A percentile compares a stretch with the other conserved stretches of the same genome.
Conservation (phyloP, 2,113 vertebrate genomes). For the Verasper variegatus region DNA sequence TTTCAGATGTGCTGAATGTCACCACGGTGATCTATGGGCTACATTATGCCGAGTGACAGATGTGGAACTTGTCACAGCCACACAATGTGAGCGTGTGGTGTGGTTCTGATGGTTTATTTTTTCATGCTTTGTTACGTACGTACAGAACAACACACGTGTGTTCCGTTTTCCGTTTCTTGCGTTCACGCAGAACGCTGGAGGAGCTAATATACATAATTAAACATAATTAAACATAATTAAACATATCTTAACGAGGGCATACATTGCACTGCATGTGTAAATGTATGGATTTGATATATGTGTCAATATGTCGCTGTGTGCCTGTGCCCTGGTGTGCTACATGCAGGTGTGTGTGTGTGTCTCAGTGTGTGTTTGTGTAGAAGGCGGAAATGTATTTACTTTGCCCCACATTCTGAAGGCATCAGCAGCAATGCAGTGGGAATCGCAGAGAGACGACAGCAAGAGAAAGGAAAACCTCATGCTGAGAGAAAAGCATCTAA, state of each 20-base stretch:
- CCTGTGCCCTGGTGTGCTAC: neutral
- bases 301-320: neutral
- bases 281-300: slow-evolving; percentile 9
- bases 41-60: slow-evolving; percentile 67
- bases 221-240: slow-evolving; percentile 66
- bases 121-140: neutral
- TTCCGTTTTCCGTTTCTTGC: neutral
- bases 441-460: slow-evolving; percentile 36
- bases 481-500: slow-evolving; percentile 53
- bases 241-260: slow-evolving; percentile 9
- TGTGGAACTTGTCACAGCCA: slow-evolving; percentile 65
- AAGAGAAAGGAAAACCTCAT: slow-evolving; percentile 53
- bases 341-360: neutral
- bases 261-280: slow-evolving; percentile 26
- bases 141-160: neutral
- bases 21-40: slow-evolving; percentile 54
- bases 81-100: slow-evolving; percentile 15
- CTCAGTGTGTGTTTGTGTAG: slow-evolving; percentile 28
- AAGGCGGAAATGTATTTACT: slow-evolving; percentile 40
- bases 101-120: slow-evolving; percentile 12
- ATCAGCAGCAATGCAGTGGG: slow-evolving; percentile 34
- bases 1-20: slow-evolving; percentile 68
- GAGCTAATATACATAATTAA: slow-evolving; percentile 63
- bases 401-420: slow-evolving; percentile 32
- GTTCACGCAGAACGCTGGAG: slow-evolving; percentile 15